phyloP scores from a whole-genome alignment of 2,797 vertebrate genomes.

The Chelonia mydas region DNA sequence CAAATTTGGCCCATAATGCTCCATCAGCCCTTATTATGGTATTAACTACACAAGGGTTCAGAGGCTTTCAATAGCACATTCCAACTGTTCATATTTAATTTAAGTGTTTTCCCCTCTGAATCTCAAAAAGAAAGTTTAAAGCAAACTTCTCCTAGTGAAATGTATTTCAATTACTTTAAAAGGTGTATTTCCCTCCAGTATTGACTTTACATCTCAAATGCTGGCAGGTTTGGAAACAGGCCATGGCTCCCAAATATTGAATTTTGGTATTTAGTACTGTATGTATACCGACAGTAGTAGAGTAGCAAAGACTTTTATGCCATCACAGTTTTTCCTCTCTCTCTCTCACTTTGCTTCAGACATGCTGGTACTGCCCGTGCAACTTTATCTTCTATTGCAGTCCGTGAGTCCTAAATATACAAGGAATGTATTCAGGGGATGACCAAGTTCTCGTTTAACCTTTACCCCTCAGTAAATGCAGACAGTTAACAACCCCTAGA shows the following conservation, averaged over 20 bases:
- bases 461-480: neutral
- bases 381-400: neutral
- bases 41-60: neutral
- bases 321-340: neutral
- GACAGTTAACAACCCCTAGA: neutral
- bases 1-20: neutral
- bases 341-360: neutral
- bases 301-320: neutral
- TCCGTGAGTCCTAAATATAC: neutral
- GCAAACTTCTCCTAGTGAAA: neutral
- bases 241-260: neutral
- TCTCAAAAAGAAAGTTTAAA: neutral
- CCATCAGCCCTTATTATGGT: neutral
- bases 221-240: neutral
- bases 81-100: neutral
- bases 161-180: neutral
- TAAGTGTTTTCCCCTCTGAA: neutral
- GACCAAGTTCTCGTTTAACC: neutral
- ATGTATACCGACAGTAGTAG: neutral
- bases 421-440: neutral
- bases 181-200: neutral
- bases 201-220: neutral
- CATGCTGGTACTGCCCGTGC: neutral
- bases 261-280: neutral
- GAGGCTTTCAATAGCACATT: neutral